Evolutionary conservation across 2,797 vertebrate species (phyloP).

Genomic region (Sebastes elongatus): DNA sequence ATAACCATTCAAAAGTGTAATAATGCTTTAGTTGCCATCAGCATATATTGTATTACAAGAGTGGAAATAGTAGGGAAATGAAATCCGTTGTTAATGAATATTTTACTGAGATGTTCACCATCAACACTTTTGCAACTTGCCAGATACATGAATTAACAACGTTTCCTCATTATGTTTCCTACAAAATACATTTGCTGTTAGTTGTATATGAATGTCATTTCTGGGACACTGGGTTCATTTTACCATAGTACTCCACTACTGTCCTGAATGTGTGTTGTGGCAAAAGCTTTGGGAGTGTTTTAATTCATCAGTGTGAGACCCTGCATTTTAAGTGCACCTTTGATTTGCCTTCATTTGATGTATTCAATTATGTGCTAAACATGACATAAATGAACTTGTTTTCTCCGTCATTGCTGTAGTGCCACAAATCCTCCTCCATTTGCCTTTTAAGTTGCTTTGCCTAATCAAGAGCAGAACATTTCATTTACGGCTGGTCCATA

Average conservation of each 20-base stretch:
- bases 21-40: neutral
- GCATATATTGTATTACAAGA: neutral
- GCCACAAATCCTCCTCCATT: neutral
- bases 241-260: neutral
- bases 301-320: neutral
- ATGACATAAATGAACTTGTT: neutral
- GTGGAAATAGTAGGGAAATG: neutral
- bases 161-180: neutral
- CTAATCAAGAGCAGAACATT: slow-evolving; percentile 22
- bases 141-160: neutral
- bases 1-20: neutral
- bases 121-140: neutral
- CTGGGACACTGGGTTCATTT: neutral
- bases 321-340: neutral
- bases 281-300: neutral
- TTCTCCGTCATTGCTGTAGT: neutral
- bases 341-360: neutral
- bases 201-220: neutral
- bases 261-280: neutral
- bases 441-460: neutral
- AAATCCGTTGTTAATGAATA: neutral
- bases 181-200: neutral
- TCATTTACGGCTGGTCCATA: slow-evolving; percentile 20
- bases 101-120: neutral
- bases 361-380: neutral